Evolutionary conservation across 2,113 vertebrate genomes (phyloP).

Genomic region (Loxodonta africana): DNA sequence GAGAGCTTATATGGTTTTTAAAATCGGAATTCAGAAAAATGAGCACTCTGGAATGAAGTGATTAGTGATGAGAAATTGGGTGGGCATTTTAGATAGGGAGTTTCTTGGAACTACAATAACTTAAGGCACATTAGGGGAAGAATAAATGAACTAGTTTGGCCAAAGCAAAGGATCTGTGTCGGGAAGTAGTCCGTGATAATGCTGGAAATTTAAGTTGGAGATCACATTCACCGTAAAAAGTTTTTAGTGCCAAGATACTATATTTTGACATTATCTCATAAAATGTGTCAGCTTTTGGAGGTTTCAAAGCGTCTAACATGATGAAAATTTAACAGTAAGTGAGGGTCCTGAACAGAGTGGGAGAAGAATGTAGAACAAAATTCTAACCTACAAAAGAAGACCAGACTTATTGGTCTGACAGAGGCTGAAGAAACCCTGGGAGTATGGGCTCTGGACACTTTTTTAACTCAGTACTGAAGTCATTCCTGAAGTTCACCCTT

Average conservation of each 20-base stretch:
- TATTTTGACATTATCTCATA: slow-evolving; percentile 38
- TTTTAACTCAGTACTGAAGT: too few species aligned
- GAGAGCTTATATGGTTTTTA: background rate
- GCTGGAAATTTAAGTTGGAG: background rate
- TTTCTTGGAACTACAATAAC: background rate
- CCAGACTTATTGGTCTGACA: too few species aligned
- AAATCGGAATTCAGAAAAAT: background rate
- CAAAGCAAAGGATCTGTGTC: background rate
- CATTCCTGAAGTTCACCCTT: too few species aligned
- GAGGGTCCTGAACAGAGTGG: too few species aligned
- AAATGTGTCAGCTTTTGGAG: background rate
- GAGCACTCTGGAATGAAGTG: background rate
- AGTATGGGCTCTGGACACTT: too few species aligned
- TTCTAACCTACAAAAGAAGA: too few species aligned
- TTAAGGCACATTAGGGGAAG: background rate
- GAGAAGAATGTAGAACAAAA: too few species aligned
- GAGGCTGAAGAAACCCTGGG: too few species aligned
- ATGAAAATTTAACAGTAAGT: background rate
- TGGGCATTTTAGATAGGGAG: background rate
- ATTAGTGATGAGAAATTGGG: background rate
- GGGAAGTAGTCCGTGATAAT: background rate
- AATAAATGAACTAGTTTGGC: background rate
- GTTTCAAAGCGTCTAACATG: background rate
- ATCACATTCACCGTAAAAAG: background rate
- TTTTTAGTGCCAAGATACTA: background rate